These are phyloP conservation scores for Trichomalopsis sarcophagae DNA, from an alignment of 1,140 invertebrate species.

Conservation along the genomic window DNA sequence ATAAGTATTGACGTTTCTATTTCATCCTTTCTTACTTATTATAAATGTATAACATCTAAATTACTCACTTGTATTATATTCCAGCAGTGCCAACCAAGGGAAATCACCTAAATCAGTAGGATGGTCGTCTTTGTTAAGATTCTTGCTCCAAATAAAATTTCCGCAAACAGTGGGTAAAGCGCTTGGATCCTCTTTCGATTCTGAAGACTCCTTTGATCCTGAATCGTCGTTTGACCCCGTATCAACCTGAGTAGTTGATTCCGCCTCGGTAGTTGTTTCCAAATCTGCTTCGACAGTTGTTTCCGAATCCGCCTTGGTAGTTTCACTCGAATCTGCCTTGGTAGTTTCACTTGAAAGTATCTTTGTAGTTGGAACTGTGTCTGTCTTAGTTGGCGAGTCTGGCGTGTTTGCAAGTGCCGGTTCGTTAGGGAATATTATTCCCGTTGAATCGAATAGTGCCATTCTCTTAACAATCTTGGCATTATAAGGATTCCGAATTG, in stretches of 20 bases:
- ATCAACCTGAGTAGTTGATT: not conserved
- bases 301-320: not conserved
- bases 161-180: not conserved
- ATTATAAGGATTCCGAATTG: not conserved
- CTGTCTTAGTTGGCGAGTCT: too few relatives aligned
- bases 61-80: slow-evolving; percentile 34
- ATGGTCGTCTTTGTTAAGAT: not conserved
- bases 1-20: too few relatives aligned
- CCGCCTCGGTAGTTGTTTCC: too few relatives aligned
- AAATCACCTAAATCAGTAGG: slow-evolving; percentile 12
- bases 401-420: not conserved
- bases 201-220: not conserved
- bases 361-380: not conserved
- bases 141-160: slow-evolving; percentile 4
- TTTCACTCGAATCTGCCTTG: too few relatives aligned
- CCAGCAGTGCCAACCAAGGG: slow-evolving; percentile 15
- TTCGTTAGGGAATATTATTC: not conserved
- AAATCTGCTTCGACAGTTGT: too few relatives aligned
- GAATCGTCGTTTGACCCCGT: too few relatives aligned
- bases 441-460: not conserved
- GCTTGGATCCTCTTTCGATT: not conserved
- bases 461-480: too few relatives aligned
- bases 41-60: too few relatives aligned
- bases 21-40: too few relatives aligned
- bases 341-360: too few relatives aligned